Percentiles rank a stretch among this genome's conserved stretches.
Evolutionary conservation across 2,797 vertebrate genomes (phyloP).

Genomic region (Sebastes trivittatus): DNA sequence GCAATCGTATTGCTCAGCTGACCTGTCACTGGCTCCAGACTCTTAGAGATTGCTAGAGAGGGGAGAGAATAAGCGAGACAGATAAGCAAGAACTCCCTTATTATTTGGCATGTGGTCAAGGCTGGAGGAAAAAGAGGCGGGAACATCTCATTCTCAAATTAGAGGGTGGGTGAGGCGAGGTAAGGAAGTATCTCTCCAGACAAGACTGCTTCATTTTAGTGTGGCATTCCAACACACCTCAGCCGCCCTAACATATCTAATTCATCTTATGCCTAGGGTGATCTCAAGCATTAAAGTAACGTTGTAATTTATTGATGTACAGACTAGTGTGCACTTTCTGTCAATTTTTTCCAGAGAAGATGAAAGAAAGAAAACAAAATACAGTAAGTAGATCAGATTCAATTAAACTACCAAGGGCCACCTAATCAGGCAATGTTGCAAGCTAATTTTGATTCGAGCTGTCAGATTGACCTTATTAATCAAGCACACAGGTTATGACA

Average conservation of each 20-base stretch:
- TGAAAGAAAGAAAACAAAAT: background rate
- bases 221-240: slow-evolving; percentile 27
- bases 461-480: background rate
- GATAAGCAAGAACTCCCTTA: slow-evolving; percentile 17
- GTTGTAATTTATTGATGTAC: slow-evolving; percentile 39
- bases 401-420: background rate
- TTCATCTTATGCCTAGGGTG: slow-evolving; percentile 14
- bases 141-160: background rate
- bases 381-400: background rate
- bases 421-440: background rate
- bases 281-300: slow-evolving; percentile 22
- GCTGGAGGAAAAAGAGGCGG: background rate
- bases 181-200: slow-evolving; percentile 7
- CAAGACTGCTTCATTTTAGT: slow-evolving; percentile 6
- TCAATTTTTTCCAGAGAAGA: background rate
- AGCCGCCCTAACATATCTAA: slow-evolving; percentile 26
- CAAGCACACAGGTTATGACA: background rate
- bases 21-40: slow-evolving; percentile 89
- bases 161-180: slow-evolving; percentile 18
- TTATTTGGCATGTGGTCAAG: slow-evolving; percentile 10
- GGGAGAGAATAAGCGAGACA: background rate
- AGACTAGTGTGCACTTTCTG: background rate
- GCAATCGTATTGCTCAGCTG: slow-evolving; percentile 89
- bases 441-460: background rate
- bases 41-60: slow-evolving; percentile 90